Conservation (phyloP, 1,140 invertebrate genomes). For the Bombus ignitus region DNA sequence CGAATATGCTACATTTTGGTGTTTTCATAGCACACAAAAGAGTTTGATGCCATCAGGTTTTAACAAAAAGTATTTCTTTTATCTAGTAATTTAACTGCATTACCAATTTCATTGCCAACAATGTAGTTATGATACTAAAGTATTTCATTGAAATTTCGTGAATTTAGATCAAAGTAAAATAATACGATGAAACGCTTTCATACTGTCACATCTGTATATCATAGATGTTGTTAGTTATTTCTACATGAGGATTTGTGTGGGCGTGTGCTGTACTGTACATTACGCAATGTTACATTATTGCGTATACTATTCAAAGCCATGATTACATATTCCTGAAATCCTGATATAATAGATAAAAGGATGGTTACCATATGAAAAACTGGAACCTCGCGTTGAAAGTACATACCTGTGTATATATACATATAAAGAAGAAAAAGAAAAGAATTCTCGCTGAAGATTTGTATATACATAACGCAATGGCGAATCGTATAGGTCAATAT, state of each 20-base stretch:
- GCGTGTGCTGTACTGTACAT: slow-evolving; percentile 18
- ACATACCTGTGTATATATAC: slow-evolving; percentile 49
- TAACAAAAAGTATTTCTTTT: slow-evolving; percentile 31
- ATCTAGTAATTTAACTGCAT: slow-evolving; percentile 28
- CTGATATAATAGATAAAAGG: slow-evolving; percentile 27
- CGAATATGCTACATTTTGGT: slow-evolving; percentile 2
- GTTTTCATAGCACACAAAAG: slow-evolving; percentile 7
- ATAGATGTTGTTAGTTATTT: slow-evolving; percentile 25
- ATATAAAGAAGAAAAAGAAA: slow-evolving; percentile 35
- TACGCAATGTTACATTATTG: slow-evolving; percentile 22
- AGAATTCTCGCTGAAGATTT: slow-evolving; percentile 34
- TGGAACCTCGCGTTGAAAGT: slow-evolving; percentile 43
- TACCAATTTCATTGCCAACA: slow-evolving; percentile 13
- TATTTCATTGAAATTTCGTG: slow-evolving; percentile 13
- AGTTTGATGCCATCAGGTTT: slow-evolving; percentile 7
- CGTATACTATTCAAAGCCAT: slow-evolving; percentile 1
- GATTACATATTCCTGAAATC: slow-evolving; percentile 29
- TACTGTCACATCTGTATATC: background rate
- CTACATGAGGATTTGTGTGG: slow-evolving; percentile 7
- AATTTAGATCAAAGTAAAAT: background rate
- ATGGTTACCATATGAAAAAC: slow-evolving; percentile 7
- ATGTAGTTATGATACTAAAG: background rate
- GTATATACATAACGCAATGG: slow-evolving; percentile 37
- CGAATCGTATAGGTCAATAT: slow-evolving; percentile 27
- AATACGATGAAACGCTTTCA: slow-evolving; percentile 28